phyloP scores from a whole-genome alignment of 2,797 vertebrate genomes.

The Neosalanx taihuensis region DNA sequence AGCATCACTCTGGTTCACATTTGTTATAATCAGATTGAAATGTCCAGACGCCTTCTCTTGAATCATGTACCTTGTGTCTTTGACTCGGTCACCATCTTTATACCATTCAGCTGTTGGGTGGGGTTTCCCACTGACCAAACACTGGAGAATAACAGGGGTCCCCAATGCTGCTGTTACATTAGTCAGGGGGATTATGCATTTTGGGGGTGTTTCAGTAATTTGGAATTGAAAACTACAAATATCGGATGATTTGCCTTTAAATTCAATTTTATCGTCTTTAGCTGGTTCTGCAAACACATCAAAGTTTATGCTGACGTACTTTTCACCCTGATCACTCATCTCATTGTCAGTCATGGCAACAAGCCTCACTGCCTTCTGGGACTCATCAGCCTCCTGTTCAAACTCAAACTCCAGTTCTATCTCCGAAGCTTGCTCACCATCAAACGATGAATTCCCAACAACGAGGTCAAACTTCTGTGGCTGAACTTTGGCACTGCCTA shows the following conservation, averaged over 20 bases:
- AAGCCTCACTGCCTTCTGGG: conserved; percentile 76
- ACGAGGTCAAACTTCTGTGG: conserved; percentile 79
- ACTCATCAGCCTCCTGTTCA: conserved; percentile 73
- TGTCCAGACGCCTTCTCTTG: conserved; percentile 84
- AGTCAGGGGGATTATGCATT: conserved; percentile 82
- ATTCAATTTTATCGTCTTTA: conserved; percentile 80
- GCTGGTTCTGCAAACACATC: conserved; percentile 83
- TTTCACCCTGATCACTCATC: conserved; percentile 75
- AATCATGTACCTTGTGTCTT: conserved; percentile 79
- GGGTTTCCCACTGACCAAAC: conserved; percentile 86
- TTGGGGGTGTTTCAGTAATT: conserved; percentile 84
- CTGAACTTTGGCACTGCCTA: conserved; percentile 63
- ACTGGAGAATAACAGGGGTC: conserved; percentile 86
- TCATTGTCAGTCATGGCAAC: conserved; percentile 77
- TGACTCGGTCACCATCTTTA: conserved; percentile 79
- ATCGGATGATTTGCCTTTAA: conserved; percentile 83
- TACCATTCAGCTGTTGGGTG: conserved; percentile 82
- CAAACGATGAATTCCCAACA: conserved; percentile 73
- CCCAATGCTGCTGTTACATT: conserved; percentile 81
- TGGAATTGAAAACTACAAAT: conserved; percentile 91
- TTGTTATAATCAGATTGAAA: conserved; percentile 87
- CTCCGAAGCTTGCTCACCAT: conserved; percentile 80
- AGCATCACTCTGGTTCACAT: conserved; percentile 77
- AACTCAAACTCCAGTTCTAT: conserved; percentile 89
- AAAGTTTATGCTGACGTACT: conserved; percentile 79